Evolutionary conservation across 2,888 invertebrate genomes (phyloP), one percentile per base, ranked within the genome.

Genomic region (Lycaena phlaeas): DNA sequence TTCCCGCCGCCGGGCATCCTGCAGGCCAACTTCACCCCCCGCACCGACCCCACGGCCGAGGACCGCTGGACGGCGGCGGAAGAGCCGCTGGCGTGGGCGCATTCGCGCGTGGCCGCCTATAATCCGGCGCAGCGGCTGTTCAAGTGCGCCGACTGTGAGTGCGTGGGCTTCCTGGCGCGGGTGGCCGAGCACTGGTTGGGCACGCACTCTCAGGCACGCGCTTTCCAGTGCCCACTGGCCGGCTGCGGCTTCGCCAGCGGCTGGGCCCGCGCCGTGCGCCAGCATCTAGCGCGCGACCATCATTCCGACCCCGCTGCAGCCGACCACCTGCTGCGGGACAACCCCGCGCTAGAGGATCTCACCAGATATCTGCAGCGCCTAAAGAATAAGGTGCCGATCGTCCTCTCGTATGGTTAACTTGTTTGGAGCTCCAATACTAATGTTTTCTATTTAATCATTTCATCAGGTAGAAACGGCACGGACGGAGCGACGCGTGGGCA

Each of bases 151-250:
- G 91, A 92, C 61, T 92, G 92, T 73, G 90, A 91, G 64, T 90
- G 90, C 72, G 90, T 91, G 10, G 92, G 92, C 14, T 91, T 91
- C 69, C 81, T 92, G 46, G 88, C 90, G 39, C 82, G 91, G 47
- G 88, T 92, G 14, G 91, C 91, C 1, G 92, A 92, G 69, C 92
- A 92, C 72, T 92, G 92, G 91, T 79, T 92, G 29, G 92, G 91
- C 40, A 90, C 91, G 30, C 82, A 82, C 61, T 75, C 78, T 87
- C 88, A 77, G 88, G 61, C 91, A 87, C 55, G 90, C 86, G 58
- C 91, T 86, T 81, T 92, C 89, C 54, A 88, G 86, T 79, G 85
- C 87, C 60, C 86, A 86, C 57, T 91, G 87, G 56, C 90, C 77
- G 89, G 90, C 48, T 92, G 92, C 74, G 90, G 90, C 4, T 92